Conservation (phyloP, 2,113 vertebrate genomes). For the Zosterops borbonicus region DNA sequence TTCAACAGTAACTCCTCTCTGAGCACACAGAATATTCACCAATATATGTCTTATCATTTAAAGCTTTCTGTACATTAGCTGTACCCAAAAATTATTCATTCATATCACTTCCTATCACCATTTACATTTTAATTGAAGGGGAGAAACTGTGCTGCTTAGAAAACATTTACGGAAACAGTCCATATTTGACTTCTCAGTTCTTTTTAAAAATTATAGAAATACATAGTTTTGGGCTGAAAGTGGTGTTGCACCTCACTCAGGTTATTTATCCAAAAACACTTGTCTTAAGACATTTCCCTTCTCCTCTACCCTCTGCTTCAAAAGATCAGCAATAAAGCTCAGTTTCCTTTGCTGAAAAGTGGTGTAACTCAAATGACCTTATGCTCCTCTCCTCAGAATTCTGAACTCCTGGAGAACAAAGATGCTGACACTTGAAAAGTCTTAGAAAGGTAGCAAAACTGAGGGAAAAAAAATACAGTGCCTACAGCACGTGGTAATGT, state of each 20-base stretch:
- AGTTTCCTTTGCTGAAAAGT: constrained; percentile 16
- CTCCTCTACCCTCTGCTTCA: neutral
- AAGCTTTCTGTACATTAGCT: neutral
- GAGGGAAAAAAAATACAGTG: neutral
- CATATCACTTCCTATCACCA: neutral
- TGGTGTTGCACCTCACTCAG: neutral
- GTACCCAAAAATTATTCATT: neutral
- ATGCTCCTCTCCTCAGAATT: constrained; percentile 16
- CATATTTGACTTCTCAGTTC: neutral
- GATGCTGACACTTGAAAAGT: constrained; percentile 47
- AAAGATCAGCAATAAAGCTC: neutral
- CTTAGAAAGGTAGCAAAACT: neutral
- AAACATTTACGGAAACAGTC: neutral
- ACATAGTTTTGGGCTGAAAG: neutral
- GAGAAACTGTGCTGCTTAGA: neutral
- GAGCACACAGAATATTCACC: neutral
- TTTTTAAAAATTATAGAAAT: neutral
- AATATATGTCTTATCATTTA: neutral
- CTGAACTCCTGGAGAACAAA: constrained; percentile 29
- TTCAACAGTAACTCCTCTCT: neutral
- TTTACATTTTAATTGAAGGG: neutral
- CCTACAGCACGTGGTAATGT: neutral
- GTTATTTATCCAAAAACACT: neutral
- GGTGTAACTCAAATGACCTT: constrained; percentile 26
- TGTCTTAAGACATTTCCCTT: neutral